These are phyloP conservation scores for Mesocentrotus franciscanus DNA, from an alignment of 53 echinoderm and acorn worm species.

Conservation along the genomic window DNA sequence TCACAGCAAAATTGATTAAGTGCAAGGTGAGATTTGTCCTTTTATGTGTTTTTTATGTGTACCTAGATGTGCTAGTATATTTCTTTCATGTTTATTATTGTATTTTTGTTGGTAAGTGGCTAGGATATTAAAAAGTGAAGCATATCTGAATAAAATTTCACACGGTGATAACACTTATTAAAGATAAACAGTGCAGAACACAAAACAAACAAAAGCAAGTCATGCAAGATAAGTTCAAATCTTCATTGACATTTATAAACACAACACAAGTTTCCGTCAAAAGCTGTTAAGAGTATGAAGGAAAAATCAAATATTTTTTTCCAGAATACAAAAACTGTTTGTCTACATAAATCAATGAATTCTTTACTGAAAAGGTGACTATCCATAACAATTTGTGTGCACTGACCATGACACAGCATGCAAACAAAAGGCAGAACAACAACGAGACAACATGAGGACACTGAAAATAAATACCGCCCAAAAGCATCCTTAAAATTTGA, in stretches of 20 bases:
- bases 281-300: background rate
- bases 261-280: background rate
- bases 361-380: background rate
- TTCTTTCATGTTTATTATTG: background rate
- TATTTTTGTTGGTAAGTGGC: background rate
- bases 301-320: background rate
- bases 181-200: background rate
- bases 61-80: background rate
- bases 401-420: conserved; percentile 3
- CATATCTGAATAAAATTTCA: background rate
- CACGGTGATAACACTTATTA: background rate
- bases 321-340: background rate
- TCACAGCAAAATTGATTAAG: too few relatives aligned
- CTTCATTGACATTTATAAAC: background rate
- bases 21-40: background rate
- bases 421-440: background rate
- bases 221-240: background rate
- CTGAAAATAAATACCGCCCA: background rate
- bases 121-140: background rate
- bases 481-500: background rate
- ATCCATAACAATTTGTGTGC: background rate
- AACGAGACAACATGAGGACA: background rate
- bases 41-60: background rate
- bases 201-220: background rate
- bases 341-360: background rate